phyloP scores from a whole-genome alignment of 2,113 vertebrate genomes.

The Phalacrocorax aristotelis region DNA sequence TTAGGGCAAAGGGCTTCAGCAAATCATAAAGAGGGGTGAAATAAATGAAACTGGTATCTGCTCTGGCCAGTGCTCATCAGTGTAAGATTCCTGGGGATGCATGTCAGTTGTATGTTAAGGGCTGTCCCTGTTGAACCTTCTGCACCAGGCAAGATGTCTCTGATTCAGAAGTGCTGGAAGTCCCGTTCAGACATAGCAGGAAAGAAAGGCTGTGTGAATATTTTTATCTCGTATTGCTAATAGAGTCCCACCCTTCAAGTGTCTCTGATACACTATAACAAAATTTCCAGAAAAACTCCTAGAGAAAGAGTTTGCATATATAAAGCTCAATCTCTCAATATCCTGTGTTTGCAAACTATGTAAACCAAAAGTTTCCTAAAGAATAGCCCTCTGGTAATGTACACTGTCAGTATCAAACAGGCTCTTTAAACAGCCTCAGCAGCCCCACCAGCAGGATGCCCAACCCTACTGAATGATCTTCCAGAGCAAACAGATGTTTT shows the following conservation, averaged over 20 bases:
- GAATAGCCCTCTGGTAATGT: background rate
- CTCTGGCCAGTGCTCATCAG: background rate
- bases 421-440: background rate
- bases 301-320: background rate
- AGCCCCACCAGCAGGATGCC: background rate
- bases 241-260: background rate
- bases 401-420: background rate
- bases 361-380: background rate
- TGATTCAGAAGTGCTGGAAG: background rate
- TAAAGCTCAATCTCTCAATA: background rate
- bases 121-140: background rate
- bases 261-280: background rate
- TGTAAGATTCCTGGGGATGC: background rate
- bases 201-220: background rate
- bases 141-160: background rate
- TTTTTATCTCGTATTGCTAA: background rate
- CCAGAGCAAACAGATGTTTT: slow-evolving; percentile 48
- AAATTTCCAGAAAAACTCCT: slow-evolving; percentile 9
- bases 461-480: background rate
- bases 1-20: background rate
- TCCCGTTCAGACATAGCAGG: fast-evolving
- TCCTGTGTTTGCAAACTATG: background rate
- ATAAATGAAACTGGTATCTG: background rate
- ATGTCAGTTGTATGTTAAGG: background rate
- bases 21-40: background rate